These are phyloP conservation scores for Caenorhabditis sp. DNA, from an alignment of 2,888 invertebrate species.

Conservation along the genomic window DNA sequence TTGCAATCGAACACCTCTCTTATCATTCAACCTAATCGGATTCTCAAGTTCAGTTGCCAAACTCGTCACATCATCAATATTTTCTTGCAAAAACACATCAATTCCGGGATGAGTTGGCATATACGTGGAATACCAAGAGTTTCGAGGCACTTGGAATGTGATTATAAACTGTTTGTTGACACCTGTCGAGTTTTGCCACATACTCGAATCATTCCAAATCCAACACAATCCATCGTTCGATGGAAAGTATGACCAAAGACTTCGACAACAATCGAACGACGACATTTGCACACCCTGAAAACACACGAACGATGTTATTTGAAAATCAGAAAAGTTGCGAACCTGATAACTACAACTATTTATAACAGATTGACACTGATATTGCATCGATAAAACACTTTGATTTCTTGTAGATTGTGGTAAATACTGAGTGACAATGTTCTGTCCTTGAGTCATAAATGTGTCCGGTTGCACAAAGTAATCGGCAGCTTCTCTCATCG, in stretches of 20 bases:
- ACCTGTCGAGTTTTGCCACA: constrained; percentile 46
- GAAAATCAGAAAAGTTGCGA: not conserved
- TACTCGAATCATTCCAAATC: constrained; percentile 40
- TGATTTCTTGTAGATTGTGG: constrained; percentile 32
- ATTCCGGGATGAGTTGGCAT: constrained; percentile 51
- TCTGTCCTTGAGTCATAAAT: constrained; percentile 30
- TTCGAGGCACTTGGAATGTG: constrained; percentile 51
- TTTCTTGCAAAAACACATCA: constrained; percentile 45
- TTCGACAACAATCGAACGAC: constrained; percentile 48
- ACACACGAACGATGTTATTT: not conserved
- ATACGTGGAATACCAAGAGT: constrained; percentile 53
- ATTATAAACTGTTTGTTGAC: constrained; percentile 44
- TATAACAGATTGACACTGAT: constrained; percentile 53
- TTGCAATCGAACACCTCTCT: constrained; percentile 49
- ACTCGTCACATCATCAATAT: constrained; percentile 29
- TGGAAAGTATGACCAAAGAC: constrained; percentile 29
- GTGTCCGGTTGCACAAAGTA: constrained; percentile 31
- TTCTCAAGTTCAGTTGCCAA: constrained; percentile 48
- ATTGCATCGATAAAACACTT: constrained; percentile 46
- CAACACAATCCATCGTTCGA: constrained; percentile 43
- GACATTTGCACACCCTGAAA: constrained; percentile 39
- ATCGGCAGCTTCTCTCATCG: constrained; percentile 45
- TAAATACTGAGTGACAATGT: constrained; percentile 35
- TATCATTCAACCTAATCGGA: constrained; percentile 50
- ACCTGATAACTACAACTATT: constrained; percentile 46